A percentile compares a stretch with the other conserved stretches of the same genome.
phyloP scores from a whole-genome alignment of 2,797 vertebrate genomes.

The Acomys russatus region DNA sequence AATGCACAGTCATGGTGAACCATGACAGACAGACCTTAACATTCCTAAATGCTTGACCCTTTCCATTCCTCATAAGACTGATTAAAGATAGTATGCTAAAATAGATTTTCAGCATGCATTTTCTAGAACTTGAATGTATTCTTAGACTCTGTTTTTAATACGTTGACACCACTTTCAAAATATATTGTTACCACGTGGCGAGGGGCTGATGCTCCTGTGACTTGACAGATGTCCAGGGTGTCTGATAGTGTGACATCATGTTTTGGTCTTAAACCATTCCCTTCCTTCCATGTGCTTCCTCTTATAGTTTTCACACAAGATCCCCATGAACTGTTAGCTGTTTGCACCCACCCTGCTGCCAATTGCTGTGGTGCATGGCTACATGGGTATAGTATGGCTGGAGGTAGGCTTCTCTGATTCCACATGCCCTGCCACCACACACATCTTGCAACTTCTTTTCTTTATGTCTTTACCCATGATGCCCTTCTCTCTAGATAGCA shows the following conservation, averaged over 20 bases:
- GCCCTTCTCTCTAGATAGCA: background rate
- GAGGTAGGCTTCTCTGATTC: fast-evolving
- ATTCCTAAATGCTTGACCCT: background rate
- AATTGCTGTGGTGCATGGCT: fast-evolving
- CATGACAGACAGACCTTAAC: background rate
- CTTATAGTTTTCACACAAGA: background rate
- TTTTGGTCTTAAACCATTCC: background rate
- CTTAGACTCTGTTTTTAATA: slow-evolving; percentile 33
- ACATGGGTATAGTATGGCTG: background rate
- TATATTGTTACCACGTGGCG: background rate
- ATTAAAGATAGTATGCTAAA: background rate
- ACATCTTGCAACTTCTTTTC: background rate
- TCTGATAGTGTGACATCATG: background rate
- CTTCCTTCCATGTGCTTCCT: background rate
- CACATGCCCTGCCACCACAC: fast-evolving
- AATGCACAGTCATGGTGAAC: background rate
- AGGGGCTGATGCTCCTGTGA: background rate
- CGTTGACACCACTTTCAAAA: background rate
- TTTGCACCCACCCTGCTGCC: background rate
- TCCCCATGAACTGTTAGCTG: no score
- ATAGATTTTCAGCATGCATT: background rate
- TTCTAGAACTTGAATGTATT: background rate
- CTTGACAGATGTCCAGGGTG: background rate
- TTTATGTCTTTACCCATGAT: fast-evolving
- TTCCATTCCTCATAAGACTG: slow-evolving; percentile 36